phyloP scores from a whole-genome alignment of 2,113 vertebrate genomes.

The Nymphicus hollandicus region DNA sequence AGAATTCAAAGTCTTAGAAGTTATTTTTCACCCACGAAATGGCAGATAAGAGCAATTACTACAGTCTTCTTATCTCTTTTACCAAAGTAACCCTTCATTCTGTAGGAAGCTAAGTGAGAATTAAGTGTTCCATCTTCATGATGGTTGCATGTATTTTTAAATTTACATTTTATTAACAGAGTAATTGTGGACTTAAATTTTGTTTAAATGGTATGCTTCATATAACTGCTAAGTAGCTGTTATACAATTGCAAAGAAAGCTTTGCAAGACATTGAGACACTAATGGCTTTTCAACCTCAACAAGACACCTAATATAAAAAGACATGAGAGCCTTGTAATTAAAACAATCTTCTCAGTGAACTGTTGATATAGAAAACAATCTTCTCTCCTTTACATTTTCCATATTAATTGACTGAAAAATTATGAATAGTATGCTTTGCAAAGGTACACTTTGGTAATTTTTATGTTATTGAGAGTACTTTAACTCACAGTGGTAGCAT shows the following conservation, averaged over 20 bases:
- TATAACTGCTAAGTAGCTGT: constrained; percentile 76
- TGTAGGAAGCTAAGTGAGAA: constrained; percentile 65
- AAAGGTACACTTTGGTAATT: constrained; percentile 36
- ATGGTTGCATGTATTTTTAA: constrained; percentile 72
- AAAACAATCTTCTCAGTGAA: constrained; percentile 77
- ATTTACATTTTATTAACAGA: constrained; percentile 78
- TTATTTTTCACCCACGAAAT: constrained; percentile 64
- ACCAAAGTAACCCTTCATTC: constrained; percentile 76
- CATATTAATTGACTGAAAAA: constrained; percentile 65
- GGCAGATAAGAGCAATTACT: constrained; percentile 67
- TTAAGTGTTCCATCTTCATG: constrained; percentile 66
- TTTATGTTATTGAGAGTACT: constrained; percentile 43
- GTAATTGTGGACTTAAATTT: constrained; percentile 78
- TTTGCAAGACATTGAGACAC: constrained; percentile 67
- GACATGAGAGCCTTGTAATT: constrained; percentile 72
- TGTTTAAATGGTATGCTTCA: constrained; percentile 74
- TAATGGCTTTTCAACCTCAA: constrained; percentile 74
- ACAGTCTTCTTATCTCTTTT: constrained; percentile 55
- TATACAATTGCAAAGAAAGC: constrained; percentile 66
- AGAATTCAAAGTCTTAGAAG: constrained; percentile 61
- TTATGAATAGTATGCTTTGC: constrained; percentile 42
- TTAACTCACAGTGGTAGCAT: neutral
- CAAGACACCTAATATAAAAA: constrained; percentile 68
- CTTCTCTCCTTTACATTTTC: constrained; percentile 69
- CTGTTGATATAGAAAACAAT: constrained; percentile 75